Evolutionary conservation across 1,140 invertebrate genomes (phyloP).

Genomic region (Drosophila teissieri): DNA sequence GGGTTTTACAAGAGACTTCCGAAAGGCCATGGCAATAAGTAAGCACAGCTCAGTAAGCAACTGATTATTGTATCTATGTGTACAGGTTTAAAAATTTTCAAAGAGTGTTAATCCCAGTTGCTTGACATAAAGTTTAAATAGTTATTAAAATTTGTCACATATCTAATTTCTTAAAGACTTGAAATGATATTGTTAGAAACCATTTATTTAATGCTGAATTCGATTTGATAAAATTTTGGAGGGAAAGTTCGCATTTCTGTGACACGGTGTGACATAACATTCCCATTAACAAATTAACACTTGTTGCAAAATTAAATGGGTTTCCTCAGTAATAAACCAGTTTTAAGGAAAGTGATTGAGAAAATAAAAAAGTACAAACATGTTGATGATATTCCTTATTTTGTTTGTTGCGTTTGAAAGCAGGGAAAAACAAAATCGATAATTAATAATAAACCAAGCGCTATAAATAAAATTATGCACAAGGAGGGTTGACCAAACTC

Average conservation of each 20-base stretch:
- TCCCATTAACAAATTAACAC: slow-evolving; percentile 16
- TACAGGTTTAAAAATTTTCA: background rate
- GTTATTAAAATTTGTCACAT: too few species aligned
- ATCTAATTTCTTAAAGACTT: too few species aligned
- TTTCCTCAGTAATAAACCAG: slow-evolving; percentile 6
- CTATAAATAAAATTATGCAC: slow-evolving; percentile 66
- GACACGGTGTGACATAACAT: slow-evolving; percentile 2
- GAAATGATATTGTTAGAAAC: too few species aligned
- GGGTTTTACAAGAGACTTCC: slow-evolving; percentile 26
- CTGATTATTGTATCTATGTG: background rate
- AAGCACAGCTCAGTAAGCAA: slow-evolving; percentile 3
- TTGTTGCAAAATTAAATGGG: slow-evolving; percentile 21
- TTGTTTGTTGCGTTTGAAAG: slow-evolving; percentile 17
- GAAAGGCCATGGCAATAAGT: slow-evolving; percentile 6
- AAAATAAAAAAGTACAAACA: slow-evolving; percentile 13
- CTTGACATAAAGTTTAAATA: too few species aligned
- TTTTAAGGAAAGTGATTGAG: slow-evolving; percentile 31
- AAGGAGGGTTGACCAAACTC: slow-evolving; percentile 29
- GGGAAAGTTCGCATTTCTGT: background rate
- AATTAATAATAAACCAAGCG: slow-evolving; percentile 67
- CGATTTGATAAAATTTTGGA: background rate
- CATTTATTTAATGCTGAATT: too few species aligned
- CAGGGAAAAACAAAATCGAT: slow-evolving; percentile 54
- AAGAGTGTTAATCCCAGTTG: background rate
- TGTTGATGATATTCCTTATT: slow-evolving; percentile 8